Evolutionary conservation across 1,140 invertebrate species (phyloP).

Genomic region (Drosophila ogumai): DNA sequence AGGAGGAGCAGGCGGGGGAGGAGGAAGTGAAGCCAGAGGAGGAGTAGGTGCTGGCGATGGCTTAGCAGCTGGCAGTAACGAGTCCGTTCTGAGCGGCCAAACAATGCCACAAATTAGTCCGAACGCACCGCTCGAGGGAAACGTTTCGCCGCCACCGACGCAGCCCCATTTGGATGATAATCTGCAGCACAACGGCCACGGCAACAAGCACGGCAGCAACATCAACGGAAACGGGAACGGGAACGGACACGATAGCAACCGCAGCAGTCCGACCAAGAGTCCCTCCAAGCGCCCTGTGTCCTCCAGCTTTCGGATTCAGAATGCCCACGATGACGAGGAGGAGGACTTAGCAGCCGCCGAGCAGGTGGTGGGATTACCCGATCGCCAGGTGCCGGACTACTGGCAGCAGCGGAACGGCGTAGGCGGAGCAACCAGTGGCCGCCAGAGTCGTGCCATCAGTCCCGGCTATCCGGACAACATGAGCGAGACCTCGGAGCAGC

Average conservation of each 20-base stretch:
- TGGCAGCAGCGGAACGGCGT: constrained; percentile 75
- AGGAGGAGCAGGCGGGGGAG: neutral
- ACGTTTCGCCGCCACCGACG: constrained; percentile 78
- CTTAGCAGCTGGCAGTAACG: constrained; percentile 63
- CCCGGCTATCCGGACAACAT: constrained; percentile 82
- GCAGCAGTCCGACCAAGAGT: constrained; percentile 67
- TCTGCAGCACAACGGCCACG: constrained; percentile 49
- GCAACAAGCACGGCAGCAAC: constrained; percentile 36
- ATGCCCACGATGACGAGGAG: constrained; percentile 63
- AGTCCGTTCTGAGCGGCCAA: constrained; percentile 73
- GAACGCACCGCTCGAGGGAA: constrained; percentile 83
- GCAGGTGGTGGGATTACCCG: constrained; percentile 34
- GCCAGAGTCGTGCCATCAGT: constrained; percentile 69
- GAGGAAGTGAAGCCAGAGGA: constrained; percentile 25
- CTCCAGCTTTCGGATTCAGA: constrained; percentile 65
- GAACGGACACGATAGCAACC: constrained; percentile 49
- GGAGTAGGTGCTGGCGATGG: constrained; percentile 36
- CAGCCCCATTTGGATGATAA: constrained; percentile 75
- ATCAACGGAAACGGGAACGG: constrained; percentile 31
- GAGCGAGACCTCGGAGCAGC: constrained; percentile 84
- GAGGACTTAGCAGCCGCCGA: constrained; percentile 64
- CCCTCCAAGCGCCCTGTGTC: constrained; percentile 46
- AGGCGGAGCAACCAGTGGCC: constrained; percentile 50
- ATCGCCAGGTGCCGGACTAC: constrained; percentile 64
- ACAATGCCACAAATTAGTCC: constrained; percentile 84